These are phyloP conservation scores for Pomacea canaliculata DNA, from an alignment of 2,888 invertebrate species.

Conservation along the genomic window DNA sequence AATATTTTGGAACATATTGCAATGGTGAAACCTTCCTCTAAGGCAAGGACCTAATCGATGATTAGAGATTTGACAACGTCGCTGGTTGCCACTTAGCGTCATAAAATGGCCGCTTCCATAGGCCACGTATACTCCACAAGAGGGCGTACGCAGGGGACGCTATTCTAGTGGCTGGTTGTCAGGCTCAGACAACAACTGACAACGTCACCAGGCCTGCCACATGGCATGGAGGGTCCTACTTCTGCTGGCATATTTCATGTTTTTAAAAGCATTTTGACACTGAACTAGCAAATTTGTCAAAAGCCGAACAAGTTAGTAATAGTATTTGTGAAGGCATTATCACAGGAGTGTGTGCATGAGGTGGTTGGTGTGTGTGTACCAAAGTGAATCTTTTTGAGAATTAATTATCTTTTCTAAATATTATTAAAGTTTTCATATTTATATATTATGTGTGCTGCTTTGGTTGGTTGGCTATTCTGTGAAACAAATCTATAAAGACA, in stretches of 20 bases:
- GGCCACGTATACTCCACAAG: constrained; percentile 60
- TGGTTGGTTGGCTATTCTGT: no score
- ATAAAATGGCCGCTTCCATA: constrained; percentile 60
- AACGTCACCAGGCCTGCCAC: neutral
- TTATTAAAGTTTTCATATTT: no score
- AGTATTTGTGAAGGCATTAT: no score
- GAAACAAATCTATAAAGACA: no score
- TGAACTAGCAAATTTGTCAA: no score
- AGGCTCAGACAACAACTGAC: neutral
- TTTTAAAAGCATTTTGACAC: no score
- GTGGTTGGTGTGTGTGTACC: no score
- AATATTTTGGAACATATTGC: constrained; percentile 39
- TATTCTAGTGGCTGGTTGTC: constrained; percentile 28
- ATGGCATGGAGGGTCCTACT: neutral
- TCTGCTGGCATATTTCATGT: no score
- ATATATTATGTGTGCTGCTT: no score
- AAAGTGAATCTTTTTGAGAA: neutral
- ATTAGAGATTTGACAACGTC: constrained; percentile 23
- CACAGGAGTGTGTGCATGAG: no score
- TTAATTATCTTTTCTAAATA: neutral
- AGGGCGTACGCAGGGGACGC: constrained; percentile 37
- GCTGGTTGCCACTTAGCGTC: constrained; percentile 20
- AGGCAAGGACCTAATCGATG: constrained; percentile 14
- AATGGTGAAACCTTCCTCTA: neutral
- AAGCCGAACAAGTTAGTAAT: no score